Conservation (phyloP, 2,113 vertebrate species). For the Thomomys bottae region DNA sequence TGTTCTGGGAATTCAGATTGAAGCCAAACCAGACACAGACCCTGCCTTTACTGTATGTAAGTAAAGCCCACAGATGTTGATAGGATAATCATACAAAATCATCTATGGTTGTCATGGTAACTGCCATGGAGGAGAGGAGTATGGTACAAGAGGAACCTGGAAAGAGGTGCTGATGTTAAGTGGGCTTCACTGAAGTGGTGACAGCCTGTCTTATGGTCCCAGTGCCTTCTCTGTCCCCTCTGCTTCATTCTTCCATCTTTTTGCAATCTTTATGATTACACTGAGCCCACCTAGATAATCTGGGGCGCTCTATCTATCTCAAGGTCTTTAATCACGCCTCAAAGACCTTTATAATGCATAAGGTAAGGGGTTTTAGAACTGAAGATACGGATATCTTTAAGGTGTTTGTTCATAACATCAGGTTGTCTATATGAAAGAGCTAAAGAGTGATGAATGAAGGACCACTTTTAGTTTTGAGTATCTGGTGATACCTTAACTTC, state of each 20-base stretch:
- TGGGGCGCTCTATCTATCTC: not conserved
- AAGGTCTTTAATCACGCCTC: not conserved
- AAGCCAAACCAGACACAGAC: slow-evolving; percentile 38
- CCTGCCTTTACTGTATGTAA: slow-evolving; percentile 4
- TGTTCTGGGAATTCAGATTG: slow-evolving; percentile 63
- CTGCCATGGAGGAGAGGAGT: not conserved
- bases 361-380: not conserved
- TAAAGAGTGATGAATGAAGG: not conserved
- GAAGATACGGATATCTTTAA: not conserved
- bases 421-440: not conserved
- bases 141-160: not conserved
- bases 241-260: not conserved
- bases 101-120: not conserved
- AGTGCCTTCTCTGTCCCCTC: not conserved
- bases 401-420: not conserved
- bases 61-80: slow-evolving; percentile 31
- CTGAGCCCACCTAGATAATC: not conserved
- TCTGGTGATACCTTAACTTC: not conserved
- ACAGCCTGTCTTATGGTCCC: not conserved
- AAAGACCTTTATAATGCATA: not conserved
- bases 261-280: not conserved
- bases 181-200: not conserved
- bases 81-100: not conserved
- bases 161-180: not conserved
- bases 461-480: not conserved